A percentile compares a stretch with the other conserved stretches of the same genome.
phyloP scores from a whole-genome alignment of 2,888 invertebrate species.

The Sceliomorpha sp. region DNA sequence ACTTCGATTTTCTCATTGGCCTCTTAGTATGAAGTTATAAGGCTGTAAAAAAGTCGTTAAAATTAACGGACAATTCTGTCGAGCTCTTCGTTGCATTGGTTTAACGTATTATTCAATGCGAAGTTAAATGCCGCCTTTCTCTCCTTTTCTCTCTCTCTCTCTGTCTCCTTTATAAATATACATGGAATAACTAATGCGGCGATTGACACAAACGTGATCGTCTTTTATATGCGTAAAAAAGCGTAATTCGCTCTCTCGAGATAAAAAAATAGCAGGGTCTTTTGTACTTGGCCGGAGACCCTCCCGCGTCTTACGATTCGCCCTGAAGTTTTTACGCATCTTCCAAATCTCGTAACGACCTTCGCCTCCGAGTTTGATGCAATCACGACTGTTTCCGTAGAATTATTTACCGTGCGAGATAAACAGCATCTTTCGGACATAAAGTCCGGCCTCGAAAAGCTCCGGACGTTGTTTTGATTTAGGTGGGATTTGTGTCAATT shows the following conservation, averaged over 20 bases:
- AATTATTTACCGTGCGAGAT: conserved; percentile 14
- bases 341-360: too few relatives aligned
- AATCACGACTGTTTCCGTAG: too few relatives aligned
- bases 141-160: neutral
- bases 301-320: too few relatives aligned
- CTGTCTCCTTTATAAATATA: neutral
- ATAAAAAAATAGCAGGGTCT: too few relatives aligned
- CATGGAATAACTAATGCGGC: conserved; percentile 1
- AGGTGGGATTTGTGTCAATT: conserved; percentile 62
- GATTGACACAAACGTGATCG: too few relatives aligned
- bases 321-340: too few relatives aligned
- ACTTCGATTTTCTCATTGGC: conserved; percentile 15
- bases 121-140: neutral
- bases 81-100: neutral
- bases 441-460: conserved; percentile 31
- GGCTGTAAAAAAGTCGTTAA: conserved; percentile 16
- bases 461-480: conserved; percentile 58
- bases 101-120: neutral
- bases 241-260: too few relatives aligned
- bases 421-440: conserved; percentile 33
- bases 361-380: too few relatives aligned
- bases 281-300: too few relatives aligned
- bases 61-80: conserved; percentile 18
- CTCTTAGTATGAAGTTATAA: conserved; percentile 12
- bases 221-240: too few relatives aligned